These are phyloP conservation scores for Otus sunia DNA, from an alignment of 2,113 vertebrate species.

Conservation along the genomic window DNA sequence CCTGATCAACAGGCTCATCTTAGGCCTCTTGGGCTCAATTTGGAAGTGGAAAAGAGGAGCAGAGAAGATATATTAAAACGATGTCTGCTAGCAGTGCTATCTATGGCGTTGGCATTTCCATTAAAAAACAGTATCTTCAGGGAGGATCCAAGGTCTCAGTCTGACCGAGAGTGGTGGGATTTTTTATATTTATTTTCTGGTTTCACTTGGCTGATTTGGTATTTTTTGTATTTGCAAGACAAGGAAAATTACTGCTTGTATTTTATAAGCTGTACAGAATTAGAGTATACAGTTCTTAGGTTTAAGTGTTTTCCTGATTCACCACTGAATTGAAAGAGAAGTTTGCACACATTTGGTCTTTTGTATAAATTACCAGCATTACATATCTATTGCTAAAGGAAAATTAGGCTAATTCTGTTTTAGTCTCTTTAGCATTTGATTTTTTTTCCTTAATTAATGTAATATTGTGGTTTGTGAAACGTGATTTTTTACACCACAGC, in stretches of 20 bases:
- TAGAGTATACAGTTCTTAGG: neutral
- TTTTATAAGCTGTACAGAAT: neutral
- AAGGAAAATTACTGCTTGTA: neutral
- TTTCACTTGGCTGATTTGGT: neutral
- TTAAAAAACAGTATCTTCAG: slow-evolving; percentile 23
- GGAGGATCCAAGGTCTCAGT: neutral
- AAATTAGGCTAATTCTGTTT: neutral
- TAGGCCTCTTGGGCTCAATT: slow-evolving; percentile 73
- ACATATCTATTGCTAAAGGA: neutral
- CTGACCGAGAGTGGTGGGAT: neutral
- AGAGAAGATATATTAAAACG: slow-evolving; percentile 27
- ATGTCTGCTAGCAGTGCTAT: neutral
- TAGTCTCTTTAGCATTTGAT: neutral
- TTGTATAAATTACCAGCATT: neutral
- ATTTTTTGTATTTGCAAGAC: neutral
- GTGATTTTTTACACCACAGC: neutral
- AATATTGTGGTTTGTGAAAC: neutral
- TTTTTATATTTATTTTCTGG: neutral
- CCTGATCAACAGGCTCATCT: slow-evolving; percentile 66
- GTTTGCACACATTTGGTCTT: neutral
- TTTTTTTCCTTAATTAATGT: neutral
- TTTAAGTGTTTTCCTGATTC: neutral
- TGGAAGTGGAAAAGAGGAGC: slow-evolving; percentile 56
- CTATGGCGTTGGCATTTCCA: slow-evolving; percentile 2
- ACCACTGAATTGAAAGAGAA: neutral